Conservation (phyloP, 2,113 vertebrate genomes). For the Pterophyllum scalare region DNA sequence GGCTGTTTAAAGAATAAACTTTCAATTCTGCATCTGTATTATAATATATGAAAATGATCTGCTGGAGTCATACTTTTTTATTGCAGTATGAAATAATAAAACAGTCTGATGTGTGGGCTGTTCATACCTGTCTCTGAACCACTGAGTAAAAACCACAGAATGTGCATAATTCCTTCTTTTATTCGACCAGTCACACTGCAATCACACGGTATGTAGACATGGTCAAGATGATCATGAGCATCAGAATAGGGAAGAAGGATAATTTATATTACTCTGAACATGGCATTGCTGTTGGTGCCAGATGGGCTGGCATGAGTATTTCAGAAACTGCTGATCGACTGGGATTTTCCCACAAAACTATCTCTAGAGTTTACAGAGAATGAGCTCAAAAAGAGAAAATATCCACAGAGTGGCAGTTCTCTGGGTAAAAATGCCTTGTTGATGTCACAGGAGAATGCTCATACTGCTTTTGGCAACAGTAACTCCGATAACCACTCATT, state of each 20-base stretch:
- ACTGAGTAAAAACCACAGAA: slow-evolving; percentile 1
- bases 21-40: slow-evolving; percentile 88
- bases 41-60: slow-evolving; percentile 84
- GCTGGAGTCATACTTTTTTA: slow-evolving; percentile 83
- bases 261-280: background rate
- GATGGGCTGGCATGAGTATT: background rate
- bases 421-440: no score
- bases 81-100: slow-evolving; percentile 80
- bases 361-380: background rate
- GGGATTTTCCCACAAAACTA: background rate
- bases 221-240: background rate
- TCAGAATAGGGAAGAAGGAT: background rate
- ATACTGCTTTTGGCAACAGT: background rate
- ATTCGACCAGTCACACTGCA: background rate
- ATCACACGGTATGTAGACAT: background rate
- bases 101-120: slow-evolving; percentile 79
- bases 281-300: background rate
- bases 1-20: slow-evolving; percentile 87
- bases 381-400: background rate
- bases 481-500: background rate
- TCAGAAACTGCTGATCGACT: background rate
- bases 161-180: background rate
- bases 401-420: no score
- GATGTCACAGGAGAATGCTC: background rate
- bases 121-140: slow-evolving; percentile 64